Conservation (phyloP, 2,113 vertebrate genomes). For the Malurus elegans region DNA sequence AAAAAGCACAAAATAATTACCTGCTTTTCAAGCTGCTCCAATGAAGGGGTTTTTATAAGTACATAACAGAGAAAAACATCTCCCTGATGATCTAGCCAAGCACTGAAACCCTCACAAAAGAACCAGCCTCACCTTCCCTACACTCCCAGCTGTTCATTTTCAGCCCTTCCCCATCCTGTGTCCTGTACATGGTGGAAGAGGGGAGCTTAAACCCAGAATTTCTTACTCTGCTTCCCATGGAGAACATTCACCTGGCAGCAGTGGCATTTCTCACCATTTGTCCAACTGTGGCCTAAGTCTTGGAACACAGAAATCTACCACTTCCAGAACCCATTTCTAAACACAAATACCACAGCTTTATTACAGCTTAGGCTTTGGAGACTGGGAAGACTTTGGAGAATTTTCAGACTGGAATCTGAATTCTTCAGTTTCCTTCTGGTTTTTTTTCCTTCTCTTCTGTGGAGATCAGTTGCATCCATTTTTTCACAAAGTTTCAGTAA, state of each 20-base stretch:
- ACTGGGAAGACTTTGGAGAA: background rate
- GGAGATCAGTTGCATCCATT: background rate
- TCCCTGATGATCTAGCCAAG: background rate
- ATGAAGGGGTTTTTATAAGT: background rate
- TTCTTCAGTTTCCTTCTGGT: background rate
- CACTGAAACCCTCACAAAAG: background rate
- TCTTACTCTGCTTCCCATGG: background rate
- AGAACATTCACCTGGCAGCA: background rate
- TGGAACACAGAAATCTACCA: background rate
- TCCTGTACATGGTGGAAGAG: fast-evolving
- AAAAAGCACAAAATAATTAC: background rate
- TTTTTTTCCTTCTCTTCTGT: background rate
- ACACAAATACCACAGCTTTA: background rate
- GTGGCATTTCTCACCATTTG: fast-evolving
- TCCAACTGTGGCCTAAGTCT: background rate
- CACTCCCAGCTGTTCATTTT: background rate
- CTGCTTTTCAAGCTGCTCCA: background rate
- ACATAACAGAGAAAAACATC: background rate
- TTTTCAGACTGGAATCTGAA: background rate
- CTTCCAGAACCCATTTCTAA: background rate
- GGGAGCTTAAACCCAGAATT: background rate
- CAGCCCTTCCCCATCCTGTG: background rate
- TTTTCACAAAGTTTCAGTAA: background rate
- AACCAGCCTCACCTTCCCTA: background rate
- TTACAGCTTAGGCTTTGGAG: fast-evolving